Evolutionary conservation across 2,113 vertebrate species (phyloP).

Genomic region (Alaudala cheleensis): DNA sequence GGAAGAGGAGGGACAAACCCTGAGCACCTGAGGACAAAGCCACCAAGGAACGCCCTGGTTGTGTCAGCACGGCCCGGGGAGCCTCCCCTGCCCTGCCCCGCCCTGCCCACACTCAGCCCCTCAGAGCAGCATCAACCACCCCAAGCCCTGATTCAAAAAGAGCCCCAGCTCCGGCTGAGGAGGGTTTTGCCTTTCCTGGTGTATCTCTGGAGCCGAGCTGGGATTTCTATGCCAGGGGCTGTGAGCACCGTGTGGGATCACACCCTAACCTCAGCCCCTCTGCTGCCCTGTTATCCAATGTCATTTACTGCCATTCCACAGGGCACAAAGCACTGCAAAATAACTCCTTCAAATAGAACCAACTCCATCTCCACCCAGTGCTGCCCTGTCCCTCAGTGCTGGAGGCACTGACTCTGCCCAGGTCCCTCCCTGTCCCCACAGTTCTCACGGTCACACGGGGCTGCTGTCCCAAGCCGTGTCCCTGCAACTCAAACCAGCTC

Average conservation of each 20-base stretch:
- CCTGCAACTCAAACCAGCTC: not conserved
- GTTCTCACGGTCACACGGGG: not conserved
- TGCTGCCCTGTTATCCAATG: not conserved
- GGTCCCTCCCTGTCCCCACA: not conserved
- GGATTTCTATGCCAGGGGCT: not conserved
- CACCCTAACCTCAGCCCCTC: not conserved
- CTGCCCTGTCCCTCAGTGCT: not conserved
- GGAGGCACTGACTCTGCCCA: not conserved
- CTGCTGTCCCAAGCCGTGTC: not conserved
- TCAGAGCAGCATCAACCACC: not conserved
- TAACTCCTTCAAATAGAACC: not conserved
- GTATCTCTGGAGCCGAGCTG: not conserved
- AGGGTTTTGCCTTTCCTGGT: not conserved
- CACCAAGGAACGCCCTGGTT: not conserved
- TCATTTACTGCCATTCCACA: not conserved
- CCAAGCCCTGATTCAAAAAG: rapidly evolving
- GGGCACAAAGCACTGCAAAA: not conserved
- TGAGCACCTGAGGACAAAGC: not conserved
- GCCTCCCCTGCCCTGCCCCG: not conserved
- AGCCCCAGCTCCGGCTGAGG: not conserved
- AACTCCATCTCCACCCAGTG: not conserved
- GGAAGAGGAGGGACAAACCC: not conserved
- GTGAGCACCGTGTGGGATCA: not conserved
- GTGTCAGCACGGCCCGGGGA: not conserved
- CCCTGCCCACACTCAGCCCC: not conserved